Conservation (phyloP, 2,888 invertebrate species). For the Priocnemis perturbator region DNA sequence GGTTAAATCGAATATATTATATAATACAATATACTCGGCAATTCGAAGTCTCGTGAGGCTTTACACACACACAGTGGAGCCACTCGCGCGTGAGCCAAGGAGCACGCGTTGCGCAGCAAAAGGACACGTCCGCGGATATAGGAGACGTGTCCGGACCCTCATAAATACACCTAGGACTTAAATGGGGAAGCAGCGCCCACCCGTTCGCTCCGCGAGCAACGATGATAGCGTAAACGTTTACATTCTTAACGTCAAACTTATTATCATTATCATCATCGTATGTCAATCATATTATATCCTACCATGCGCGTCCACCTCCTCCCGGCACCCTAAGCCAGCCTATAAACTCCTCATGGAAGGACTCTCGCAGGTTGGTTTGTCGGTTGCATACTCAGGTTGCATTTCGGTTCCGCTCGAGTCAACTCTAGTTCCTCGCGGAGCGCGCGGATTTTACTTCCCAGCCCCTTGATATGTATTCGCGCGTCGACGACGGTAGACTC, state of each 20-base stretch:
- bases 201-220: constrained; percentile 33
- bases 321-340: not conserved
- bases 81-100: constrained; percentile 1
- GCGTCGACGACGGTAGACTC: constrained; percentile 17
- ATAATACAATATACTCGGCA: too few relatives aligned
- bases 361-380: not conserved
- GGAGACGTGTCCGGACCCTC: constrained; percentile 23
- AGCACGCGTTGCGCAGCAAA: constrained; percentile 3
- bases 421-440: constrained; percentile 27
- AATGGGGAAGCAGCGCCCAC: constrained; percentile 37
- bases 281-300: not conserved
- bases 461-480: constrained; percentile 54
- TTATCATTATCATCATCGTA: not conserved
- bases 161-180: constrained; percentile 24
- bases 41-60: too few relatives aligned
- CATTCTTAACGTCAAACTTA: not conserved
- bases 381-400: constrained; percentile 1
- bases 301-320: not conserved
- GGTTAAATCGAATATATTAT: constrained; percentile 38
- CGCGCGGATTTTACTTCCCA: constrained; percentile 30
- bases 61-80: not conserved
- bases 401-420: constrained; percentile 4
- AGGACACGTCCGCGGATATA: constrained; percentile 15
- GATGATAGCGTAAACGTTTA: not conserved
- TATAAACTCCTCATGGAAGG: not conserved